A percentile compares a stretch with the other conserved stretches of the same genome.
Conservation (phyloP, 2,888 invertebrate species). For the Panzeria rudis region DNA sequence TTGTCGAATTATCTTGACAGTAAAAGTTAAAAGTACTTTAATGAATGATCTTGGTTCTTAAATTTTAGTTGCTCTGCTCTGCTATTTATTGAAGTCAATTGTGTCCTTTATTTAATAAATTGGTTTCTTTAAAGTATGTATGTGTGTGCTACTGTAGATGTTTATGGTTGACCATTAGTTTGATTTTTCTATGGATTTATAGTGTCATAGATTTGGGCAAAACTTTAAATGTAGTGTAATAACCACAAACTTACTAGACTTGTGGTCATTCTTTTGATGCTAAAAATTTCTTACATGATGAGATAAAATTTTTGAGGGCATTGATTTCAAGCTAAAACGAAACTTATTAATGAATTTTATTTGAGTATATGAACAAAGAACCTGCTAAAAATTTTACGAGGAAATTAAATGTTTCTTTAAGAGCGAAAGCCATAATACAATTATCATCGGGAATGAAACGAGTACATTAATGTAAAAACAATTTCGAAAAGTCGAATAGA, state of each 20-base stretch:
- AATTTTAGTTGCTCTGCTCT: slow-evolving; percentile 1
- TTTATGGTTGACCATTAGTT: slow-evolving; percentile 52
- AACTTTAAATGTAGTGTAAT: slow-evolving; percentile 59
- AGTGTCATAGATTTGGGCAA: slow-evolving; percentile 26
- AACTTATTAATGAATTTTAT: not conserved
- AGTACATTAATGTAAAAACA: too few relatives aligned
- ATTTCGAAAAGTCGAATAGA: too few relatives aligned
- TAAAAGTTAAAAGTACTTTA: slow-evolving; percentile 24
- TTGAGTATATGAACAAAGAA: not conserved
- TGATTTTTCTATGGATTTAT: slow-evolving; percentile 63
- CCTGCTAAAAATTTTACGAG: not conserved
- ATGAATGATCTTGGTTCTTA: slow-evolving; percentile 32
- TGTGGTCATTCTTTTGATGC: slow-evolving; percentile 40
- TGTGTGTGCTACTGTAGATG: not conserved
- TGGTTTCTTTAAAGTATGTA: not conserved
- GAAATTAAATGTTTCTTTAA: too few relatives aligned
- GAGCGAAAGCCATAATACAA: too few relatives aligned
- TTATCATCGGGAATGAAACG: too few relatives aligned
- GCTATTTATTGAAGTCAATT: not conserved
- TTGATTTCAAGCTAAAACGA: not conserved
- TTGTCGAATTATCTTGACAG: not conserved
- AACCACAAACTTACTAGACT: slow-evolving; percentile 57
- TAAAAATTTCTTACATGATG: not conserved
- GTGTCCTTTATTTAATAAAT: slow-evolving; percentile 6
- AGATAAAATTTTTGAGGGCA: not conserved